Percentiles rank a stretch among this genome's conserved stretches.
phyloP scores from a whole-genome alignment of 1,140 invertebrate species.

The Epicauta chinensis region DNA sequence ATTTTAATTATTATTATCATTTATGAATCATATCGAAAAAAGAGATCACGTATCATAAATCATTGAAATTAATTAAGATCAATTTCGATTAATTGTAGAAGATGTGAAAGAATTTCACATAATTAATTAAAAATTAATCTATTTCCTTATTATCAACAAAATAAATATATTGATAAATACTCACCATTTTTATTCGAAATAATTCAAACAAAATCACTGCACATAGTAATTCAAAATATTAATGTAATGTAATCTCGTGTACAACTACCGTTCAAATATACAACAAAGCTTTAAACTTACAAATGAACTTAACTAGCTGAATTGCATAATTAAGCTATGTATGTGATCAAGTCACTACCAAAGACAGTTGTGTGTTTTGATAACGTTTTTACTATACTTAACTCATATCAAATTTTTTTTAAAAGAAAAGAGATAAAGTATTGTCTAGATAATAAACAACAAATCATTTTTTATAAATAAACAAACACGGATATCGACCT shows the following conservation, averaged over 20 bases:
- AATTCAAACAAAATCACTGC: neutral
- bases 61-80: neutral
- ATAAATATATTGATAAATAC: constrained; percentile 14
- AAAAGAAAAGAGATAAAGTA: no score
- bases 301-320: constrained; percentile 33
- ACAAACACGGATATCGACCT: no score
- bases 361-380: constrained; percentile 4
- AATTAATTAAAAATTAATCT: no score
- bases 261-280: constrained; percentile 5
- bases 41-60: no score
- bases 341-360: constrained; percentile 11
- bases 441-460: no score
- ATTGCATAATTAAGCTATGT: constrained; percentile 25
- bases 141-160: neutral
- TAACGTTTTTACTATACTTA: no score
- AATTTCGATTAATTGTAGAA: neutral
- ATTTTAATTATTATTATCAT: no score
- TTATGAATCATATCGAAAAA: no score
- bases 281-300: constrained; percentile 6
- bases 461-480: no score
- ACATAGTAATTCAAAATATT: no score
- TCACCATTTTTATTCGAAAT: constrained; percentile 11
- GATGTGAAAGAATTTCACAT: neutral
- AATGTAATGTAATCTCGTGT: neutral
- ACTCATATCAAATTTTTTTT: no score